Conservation (phyloP, 2,113 vertebrate genomes). For the Trematomus loennbergii region DNA sequence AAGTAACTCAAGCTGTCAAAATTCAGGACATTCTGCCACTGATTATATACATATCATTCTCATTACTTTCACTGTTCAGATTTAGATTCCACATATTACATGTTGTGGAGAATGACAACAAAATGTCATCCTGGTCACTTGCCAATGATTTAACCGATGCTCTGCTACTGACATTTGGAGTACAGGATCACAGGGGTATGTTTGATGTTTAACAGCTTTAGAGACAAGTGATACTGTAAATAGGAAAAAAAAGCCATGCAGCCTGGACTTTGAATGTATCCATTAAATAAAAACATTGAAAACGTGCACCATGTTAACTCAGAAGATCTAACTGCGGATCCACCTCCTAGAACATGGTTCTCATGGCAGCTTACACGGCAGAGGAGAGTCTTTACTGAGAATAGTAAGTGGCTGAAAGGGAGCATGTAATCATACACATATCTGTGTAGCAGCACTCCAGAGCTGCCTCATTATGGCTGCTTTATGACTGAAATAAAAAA, state of each 20-base stretch:
- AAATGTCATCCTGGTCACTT: too few relatives aligned
- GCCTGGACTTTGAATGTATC: neutral
- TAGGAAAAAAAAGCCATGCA: neutral
- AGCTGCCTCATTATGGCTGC: constrained; percentile 63
- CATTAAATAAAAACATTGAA: neutral
- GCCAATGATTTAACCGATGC: neutral
- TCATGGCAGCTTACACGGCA: constrained; percentile 26
- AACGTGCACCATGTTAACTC: constrained; percentile 19
- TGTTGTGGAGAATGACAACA: too few relatives aligned
- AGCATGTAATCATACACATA: constrained; percentile 55
- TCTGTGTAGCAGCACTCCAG: constrained; percentile 59
- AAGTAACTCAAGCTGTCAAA: too few relatives aligned
- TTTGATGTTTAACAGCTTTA: neutral
- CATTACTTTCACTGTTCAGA: too few relatives aligned
- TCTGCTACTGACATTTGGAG: neutral
- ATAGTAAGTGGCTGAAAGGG: constrained; percentile 32
- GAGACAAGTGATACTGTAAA: neutral
- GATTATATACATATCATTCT: too few relatives aligned
- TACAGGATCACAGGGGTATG: too few relatives aligned
- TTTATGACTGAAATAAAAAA: constrained; percentile 64
- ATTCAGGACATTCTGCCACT: too few relatives aligned
- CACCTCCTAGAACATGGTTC: neutral
- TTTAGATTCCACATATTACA: too few relatives aligned
- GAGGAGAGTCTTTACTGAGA: constrained; percentile 58
- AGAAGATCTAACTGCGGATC: constrained; percentile 2